Evolutionary conservation across 2,888 invertebrate genomes (phyloP), one percentile per base, ranked within the genome.

Genomic region (Epinotia nisella): DNA sequence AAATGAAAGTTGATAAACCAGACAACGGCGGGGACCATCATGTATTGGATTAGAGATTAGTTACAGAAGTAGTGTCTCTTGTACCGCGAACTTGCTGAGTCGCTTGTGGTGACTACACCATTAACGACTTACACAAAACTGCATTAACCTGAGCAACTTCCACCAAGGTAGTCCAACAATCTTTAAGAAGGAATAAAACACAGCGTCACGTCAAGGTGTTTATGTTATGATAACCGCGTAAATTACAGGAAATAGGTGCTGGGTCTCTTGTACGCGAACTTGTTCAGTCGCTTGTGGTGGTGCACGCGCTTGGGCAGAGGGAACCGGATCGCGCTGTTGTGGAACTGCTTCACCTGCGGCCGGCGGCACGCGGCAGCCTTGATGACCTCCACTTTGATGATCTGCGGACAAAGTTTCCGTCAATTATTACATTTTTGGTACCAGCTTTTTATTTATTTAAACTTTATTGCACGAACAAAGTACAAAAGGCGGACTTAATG

Each of bases 311-410:
- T 97, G 74, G 99, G 98, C 94, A 99, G 95, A 79, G 99, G 99
- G 97, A 99, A 99, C 90, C 96, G 96, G 92, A 99, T 99, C 89
- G 96, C 97, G 76, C 98, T 97, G 94, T 99, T 98, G 93, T 99
- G 99, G 96, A 99, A 99, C 94, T 99, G 99, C 94, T 99, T 99
- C 76, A 99, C 97, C 87, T 98, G 97, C 35, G 98, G 97, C 84
- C 99, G 96, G 83, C 99, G 96, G 87, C 98, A 98, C 81, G 98
- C 97, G 24, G 95, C 94, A 24, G 99, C 98, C 84, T 96, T 96
- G 75, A 99, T 97, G 74, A 97, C 95, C 90, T 99, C 98, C 78
- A 99, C 98, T 94, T 98, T 98, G 89, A 99, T 99, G 84, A 99
- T 99, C 95, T 98, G 95, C 1, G 84, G 87, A 81, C 75, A 79